Base-by-base conservation (phyloP, 2,888 invertebrate genomes). In the Fabriciana adippe region DNA sequence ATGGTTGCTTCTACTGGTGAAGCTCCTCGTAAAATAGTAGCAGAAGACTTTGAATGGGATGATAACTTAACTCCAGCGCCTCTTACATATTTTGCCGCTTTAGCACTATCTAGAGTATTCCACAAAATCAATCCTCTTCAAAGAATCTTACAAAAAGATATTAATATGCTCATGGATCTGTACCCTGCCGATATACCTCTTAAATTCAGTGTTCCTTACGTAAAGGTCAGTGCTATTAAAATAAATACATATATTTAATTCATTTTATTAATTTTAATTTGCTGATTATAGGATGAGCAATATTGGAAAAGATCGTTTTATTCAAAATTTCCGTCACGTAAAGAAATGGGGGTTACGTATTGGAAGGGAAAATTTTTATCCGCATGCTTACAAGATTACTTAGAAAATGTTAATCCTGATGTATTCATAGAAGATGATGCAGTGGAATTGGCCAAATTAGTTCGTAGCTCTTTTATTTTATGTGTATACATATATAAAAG, bases 271-370 rank as follows among this genome's bases (percentile, higher is more conserved):
- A 35, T 51, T 16, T 35, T 0, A 8, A 26, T 18, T 1, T 59
- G 2, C 6, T 2, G 8, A 3, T 48, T 47, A 31, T 53, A 93
- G 86, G 92, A 94, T 73, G 95, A 95, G 77, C 92, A 93, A 80
- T 95, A 95, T 81, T 95, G 95, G 95, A 87, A 94, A 78, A 89
- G 95, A 64, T 89, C 92, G 14, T 92, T 90, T 63, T 81, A 81
- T 55, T 81, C 79, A 0, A 88, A 87, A 73, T 93, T 89, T 72
- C 89, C 92, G 0, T 77, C 84, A 0, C 82, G 81, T 48, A 73
- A 78, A 67, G 89, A 89, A 69, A 69, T 89, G 16, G 87, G 86
- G 2, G 81, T 94, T 45, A 83, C 88, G 61, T 95, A 93, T 83
- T 95, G 95, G 95, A 91, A 95, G 81, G 93, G 94, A 15, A 90